These are phyloP conservation scores for Strigamia transsilvanica DNA, from an alignment of 2,888 invertebrate genomes.

Conservation along the genomic window DNA sequence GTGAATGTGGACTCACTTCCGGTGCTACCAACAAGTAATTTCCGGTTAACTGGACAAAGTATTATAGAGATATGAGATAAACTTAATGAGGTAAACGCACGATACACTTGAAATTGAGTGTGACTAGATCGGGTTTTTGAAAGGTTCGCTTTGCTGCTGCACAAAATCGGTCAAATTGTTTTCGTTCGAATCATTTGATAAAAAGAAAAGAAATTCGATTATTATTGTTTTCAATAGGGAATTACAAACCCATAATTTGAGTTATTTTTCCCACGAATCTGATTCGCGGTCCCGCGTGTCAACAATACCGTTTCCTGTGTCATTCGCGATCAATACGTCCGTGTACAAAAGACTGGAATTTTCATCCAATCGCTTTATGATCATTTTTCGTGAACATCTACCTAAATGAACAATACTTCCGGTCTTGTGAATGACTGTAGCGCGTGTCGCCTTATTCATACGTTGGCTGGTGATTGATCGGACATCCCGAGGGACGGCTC, in stretches of 20 bases:
- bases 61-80: neutral
- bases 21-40: neutral
- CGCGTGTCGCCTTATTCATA: neutral
- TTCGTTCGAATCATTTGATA: too few species aligned
- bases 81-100: neutral
- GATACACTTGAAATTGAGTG: too few species aligned
- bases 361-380: neutral
- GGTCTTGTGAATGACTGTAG: neutral
- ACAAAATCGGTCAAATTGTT: too few species aligned
- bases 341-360: neutral
- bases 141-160: too few species aligned
- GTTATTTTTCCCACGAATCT: neutral
- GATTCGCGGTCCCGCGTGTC: neutral
- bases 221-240: too few species aligned
- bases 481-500: neutral
- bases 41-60: too few species aligned
- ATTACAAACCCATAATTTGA: too few species aligned
- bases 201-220: too few species aligned
- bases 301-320: neutral
- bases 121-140: too few species aligned
- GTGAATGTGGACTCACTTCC: neutral
- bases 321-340: neutral
- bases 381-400: neutral
- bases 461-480: neutral
- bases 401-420: conserved; percentile 20